Evolutionary conservation across 2,113 vertebrate genomes (phyloP), one percentile per base, ranked within the genome.

Genomic region (Oryzias melastigma): DNA sequence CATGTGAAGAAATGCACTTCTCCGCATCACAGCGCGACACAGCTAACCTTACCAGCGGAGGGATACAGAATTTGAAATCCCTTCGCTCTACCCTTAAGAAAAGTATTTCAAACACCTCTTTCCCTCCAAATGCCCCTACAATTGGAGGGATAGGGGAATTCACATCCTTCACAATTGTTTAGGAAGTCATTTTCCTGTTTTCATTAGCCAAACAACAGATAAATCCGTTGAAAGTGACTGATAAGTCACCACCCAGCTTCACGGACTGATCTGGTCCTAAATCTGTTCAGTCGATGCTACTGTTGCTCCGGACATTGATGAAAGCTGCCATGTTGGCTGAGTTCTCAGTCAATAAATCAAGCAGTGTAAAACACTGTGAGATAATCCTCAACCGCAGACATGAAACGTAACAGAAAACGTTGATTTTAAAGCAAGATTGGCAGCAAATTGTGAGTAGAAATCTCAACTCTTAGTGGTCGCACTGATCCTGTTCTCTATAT

Each of bases 341-440:
- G 83, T 74, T 80, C 52, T 24, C 58, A 59, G 80, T 87, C 88
- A 82, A 82, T 88, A 83, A 80, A 77, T 86, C 86, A 79, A 76
- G 47, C 71, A 43, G 77, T 25, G 63, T 82, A 83, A 85, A 87
- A 81, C 72, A 73, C 43, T 52, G 27, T 77, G 76, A 65, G 74
- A 83, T 75, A 75, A 80, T 45, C 65, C 60, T 49, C 17, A 54
- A 58, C 64, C 46, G 14, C 42, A 67, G 78, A 81, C 75, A 81
- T 85, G 82, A 79, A 76, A 68, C 75, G 73, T 77, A 74, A 85
- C 78, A 71, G 67, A 77, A 76, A 78, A 72, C 67, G 71, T 73
- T 80, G 75, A 81, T 78, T 27, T 78, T 63, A 70, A 54, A 69
- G 63, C 42, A 63, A 53, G 66, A 68, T 73, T 80, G 83, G 69